A percentile compares a stretch with the other conserved stretches of the same genome.
Evolutionary conservation across 2,888 invertebrate genomes (phyloP).

Genomic region (Bellardia pandia): DNA sequence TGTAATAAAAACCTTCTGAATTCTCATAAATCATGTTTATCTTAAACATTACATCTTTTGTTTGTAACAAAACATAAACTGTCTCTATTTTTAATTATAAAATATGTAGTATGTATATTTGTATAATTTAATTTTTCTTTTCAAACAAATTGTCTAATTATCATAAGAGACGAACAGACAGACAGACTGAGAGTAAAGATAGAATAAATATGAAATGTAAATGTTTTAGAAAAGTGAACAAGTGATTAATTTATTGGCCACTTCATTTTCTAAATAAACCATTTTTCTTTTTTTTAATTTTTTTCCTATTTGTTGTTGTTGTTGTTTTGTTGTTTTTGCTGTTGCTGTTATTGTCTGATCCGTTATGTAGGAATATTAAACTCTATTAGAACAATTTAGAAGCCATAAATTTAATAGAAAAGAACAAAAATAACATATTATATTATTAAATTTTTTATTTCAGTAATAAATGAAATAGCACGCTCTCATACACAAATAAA

Average conservation of each 20-base stretch:
- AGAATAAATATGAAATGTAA: neutral
- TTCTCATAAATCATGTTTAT: slow-evolving; percentile 35
- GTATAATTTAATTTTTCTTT: slow-evolving; percentile 12
- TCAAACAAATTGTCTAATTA: slow-evolving; percentile 46
- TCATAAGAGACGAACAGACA: neutral
- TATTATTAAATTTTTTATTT: slow-evolving; percentile 6
- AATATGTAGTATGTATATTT: neutral
- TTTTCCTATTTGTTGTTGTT: neutral
- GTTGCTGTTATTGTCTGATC: neutral
- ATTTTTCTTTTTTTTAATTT: neutral
- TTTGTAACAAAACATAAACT: slow-evolving; percentile 9
- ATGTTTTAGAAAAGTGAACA: slow-evolving; percentile 13
- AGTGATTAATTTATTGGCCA: slow-evolving; percentile 42
- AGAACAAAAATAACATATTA: slow-evolving; percentile 19
- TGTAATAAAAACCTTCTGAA: slow-evolving; percentile 3
- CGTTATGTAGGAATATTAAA: neutral
- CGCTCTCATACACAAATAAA: neutral
- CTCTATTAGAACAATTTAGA: slow-evolving; percentile 47
- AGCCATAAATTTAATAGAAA: slow-evolving; percentile 59
- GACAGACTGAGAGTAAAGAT: neutral
- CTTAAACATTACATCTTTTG: neutral
- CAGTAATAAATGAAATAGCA: slow-evolving; percentile 21
- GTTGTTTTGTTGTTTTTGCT: neutral
- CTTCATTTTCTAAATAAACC: slow-evolving; percentile 30
- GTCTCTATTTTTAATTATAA: slow-evolving; percentile 31